Evolutionary conservation across 1,140 invertebrate species (phyloP).

Genomic region (Spodoptera litura): DNA sequence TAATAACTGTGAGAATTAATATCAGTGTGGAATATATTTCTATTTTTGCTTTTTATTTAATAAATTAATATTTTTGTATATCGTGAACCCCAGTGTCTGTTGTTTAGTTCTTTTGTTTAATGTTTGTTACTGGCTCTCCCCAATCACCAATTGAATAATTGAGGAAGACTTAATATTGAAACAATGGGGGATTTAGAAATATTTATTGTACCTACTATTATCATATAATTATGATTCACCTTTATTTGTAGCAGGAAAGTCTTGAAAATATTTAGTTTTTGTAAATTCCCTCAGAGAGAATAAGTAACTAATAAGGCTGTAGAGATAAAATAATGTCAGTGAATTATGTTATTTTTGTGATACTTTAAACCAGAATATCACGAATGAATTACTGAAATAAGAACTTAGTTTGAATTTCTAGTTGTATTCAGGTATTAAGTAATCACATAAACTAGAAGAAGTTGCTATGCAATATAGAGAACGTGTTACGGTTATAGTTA

Average conservation of each 20-base stretch:
- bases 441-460: not conserved
- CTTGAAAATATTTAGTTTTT: no score
- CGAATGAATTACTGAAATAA: no score
- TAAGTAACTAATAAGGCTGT: no score
- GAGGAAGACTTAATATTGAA: conserved; percentile 14
- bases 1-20: conserved; percentile 9
- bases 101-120: not conserved
- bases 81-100: not conserved
- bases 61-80: not conserved
- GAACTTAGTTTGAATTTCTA: no score
- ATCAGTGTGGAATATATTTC: not conserved
- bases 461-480: not conserved
- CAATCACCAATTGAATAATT: conserved; percentile 27
- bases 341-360: no score
- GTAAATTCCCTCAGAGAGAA: no score
- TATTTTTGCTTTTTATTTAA: not conserved
- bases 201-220: not conserved
- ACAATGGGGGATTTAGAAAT: not conserved
- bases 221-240: no score
- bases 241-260: no score
- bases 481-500: conserved; percentile 30
- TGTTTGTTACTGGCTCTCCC: not conserved
- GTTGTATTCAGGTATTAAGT: not conserved
- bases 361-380: no score
- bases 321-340: no score